These are phyloP conservation scores for Arenaria interpres DNA, from an alignment of 2,113 vertebrate species.

Conservation along the genomic window DNA sequence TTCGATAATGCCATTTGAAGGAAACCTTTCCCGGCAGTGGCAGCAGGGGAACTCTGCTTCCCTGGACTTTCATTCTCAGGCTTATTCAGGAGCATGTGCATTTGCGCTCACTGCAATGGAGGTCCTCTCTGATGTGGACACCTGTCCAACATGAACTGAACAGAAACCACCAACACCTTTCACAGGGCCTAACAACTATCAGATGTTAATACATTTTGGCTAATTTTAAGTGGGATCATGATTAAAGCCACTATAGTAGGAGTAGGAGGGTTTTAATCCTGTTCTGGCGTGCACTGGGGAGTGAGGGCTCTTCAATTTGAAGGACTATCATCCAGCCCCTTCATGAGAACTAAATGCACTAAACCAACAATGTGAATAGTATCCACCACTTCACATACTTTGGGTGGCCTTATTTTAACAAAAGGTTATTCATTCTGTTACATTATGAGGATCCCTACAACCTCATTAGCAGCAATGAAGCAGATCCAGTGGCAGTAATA, in stretches of 20 bases:
- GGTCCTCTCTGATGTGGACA: neutral
- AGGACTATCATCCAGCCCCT: neutral
- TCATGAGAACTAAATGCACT: neutral
- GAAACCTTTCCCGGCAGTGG: neutral
- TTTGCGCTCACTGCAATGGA: neutral
- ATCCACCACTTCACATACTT: constrained; percentile 11
- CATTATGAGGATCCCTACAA: constrained; percentile 20
- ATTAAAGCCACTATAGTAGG: neutral
- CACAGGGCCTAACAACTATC: neutral
- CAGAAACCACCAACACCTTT: neutral
- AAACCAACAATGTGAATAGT: neutral
- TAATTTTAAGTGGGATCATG: neutral
- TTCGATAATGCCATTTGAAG: neutral
- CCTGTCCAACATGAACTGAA: neutral
- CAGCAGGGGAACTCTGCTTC: neutral
- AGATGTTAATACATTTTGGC: neutral
- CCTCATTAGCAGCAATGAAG: constrained; percentile 45
- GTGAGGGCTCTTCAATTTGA: neutral
- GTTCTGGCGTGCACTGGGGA: neutral
- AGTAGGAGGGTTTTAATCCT: neutral
- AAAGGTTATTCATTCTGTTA: constrained; percentile 6
- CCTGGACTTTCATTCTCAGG: neutral
- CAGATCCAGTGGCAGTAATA: constrained; percentile 47
- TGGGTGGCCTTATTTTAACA: constrained; percentile 45
- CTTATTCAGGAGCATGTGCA: neutral